A percentile compares a stretch with the other conserved stretches of the same genome.
Conservation (phyloP, 2,888 invertebrate genomes). For the Oscheius onirici region DNA sequence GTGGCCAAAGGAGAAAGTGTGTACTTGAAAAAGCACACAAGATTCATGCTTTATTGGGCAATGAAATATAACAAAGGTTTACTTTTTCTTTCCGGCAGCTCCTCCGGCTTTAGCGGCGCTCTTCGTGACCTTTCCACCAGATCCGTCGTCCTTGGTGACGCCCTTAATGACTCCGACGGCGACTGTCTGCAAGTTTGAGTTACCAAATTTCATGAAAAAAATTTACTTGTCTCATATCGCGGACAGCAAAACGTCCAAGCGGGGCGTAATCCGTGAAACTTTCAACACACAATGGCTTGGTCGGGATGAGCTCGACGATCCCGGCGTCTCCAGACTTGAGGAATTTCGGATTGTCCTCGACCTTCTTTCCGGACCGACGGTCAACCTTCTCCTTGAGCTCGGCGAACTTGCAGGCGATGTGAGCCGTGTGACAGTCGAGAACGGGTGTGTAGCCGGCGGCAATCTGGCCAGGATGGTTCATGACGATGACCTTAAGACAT, state of each 20-base stretch:
- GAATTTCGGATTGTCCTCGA: constrained; percentile 76
- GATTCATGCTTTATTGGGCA: too few relatives aligned
- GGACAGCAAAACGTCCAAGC: constrained; percentile 93
- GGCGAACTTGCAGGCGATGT: constrained; percentile 99
- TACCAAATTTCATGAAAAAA: too few relatives aligned
- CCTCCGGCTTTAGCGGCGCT: too few relatives aligned
- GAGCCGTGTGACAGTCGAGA: constrained; percentile 99
- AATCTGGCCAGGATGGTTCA: constrained; percentile 82
- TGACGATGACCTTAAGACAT: constrained; percentile 79
- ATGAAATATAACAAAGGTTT: constrained; percentile 5
- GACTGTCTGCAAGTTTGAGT: constrained; percentile 79
- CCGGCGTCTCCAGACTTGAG: constrained; percentile 97
- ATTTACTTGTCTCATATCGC: constrained; percentile 85
- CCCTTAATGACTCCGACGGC: constrained; percentile 76
- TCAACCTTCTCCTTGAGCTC: constrained; percentile 95
- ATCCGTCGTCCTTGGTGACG: constrained; percentile 84
- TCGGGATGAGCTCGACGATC: constrained; percentile 89
- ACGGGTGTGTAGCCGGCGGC: constrained; percentile 98
- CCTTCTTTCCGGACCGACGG: constrained; percentile 88
- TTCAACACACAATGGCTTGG: constrained; percentile 98
- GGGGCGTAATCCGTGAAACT: constrained; percentile 97
- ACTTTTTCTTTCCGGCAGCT: constrained; percentile 54
- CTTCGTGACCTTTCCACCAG: constrained; percentile 87
- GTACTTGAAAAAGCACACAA: too few relatives aligned
- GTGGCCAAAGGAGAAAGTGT: too few relatives aligned